phyloP scores from a whole-genome alignment of 2,888 invertebrate species.

The Erpobdella octoculata region DNA sequence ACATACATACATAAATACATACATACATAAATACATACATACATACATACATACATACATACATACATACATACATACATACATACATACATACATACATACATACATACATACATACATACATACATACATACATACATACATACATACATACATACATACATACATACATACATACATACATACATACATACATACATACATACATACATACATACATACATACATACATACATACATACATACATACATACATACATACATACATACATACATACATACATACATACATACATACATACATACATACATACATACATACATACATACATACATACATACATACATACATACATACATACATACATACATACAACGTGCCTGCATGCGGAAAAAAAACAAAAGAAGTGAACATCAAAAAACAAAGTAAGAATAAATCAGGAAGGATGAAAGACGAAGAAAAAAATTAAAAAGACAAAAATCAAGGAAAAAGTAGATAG shows the following conservation, averaged over 20 bases:
- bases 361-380: no score
- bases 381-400: no score
- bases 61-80: not conserved
- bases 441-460: no score
- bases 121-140: not conserved
- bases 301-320: not conserved
- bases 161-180: not conserved
- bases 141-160: constrained; percentile 13
- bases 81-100: not conserved
- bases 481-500: not conserved
- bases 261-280: not conserved
- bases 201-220: not conserved
- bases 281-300: not conserved
- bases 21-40: no score
- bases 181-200: not conserved
- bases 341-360: no score
- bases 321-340: not conserved
- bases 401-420: no score
- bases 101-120: not conserved
- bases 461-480: no score
- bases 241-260: not conserved
- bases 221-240: not conserved
- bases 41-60: not conserved
- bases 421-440: no score
- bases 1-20: no score